Percentiles rank a stretch among this genome's conserved stretches.
Evolutionary conservation across 2,797 vertebrate species (phyloP).

Genomic region (Coreius guichenoti): DNA sequence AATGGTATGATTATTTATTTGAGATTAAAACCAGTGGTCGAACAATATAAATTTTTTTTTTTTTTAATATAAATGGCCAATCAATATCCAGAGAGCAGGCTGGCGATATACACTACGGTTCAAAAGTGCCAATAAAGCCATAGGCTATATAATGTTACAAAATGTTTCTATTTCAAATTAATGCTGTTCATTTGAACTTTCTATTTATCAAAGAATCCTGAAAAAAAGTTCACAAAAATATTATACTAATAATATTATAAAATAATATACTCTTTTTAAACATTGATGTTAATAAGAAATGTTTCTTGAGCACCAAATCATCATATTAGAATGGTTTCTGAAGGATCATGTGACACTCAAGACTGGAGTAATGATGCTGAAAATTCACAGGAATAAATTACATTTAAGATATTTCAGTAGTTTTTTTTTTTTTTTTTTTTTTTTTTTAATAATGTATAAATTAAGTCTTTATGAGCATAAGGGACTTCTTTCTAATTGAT

Average conservation of each 20-base stretch:
- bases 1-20: slow-evolving; percentile 81
- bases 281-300: background rate
- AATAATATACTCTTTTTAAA: no score
- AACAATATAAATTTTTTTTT: background rate
- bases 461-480: background rate
- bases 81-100: background rate
- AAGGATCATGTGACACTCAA: background rate
- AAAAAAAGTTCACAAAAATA: background rate
- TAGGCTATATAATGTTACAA: background rate
- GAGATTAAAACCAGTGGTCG: background rate
- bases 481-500: background rate
- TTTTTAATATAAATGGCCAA: no score
- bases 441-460: no score
- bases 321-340: background rate
- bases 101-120: background rate
- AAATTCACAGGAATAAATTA: background rate
- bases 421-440: no score
- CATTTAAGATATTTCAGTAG: background rate
- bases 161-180: background rate
- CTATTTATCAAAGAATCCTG: background rate
- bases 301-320: background rate
- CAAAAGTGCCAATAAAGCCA: background rate
- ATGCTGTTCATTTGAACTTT: background rate
- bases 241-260: no score
- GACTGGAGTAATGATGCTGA: background rate